Conservation (phyloP, 2,888 invertebrate genomes). For the Tethea ocularis region DNA sequence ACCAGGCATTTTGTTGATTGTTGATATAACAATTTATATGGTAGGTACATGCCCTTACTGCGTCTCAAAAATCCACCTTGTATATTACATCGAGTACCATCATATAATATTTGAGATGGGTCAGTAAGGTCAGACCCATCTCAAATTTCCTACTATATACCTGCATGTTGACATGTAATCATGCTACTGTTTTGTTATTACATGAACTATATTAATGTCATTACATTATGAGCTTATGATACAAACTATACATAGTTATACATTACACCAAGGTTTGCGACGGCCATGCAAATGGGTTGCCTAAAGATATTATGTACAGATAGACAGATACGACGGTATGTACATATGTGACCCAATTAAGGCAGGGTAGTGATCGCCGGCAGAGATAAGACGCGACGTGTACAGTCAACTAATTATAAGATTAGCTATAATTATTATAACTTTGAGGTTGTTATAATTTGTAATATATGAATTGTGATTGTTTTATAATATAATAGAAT, state of each 20-base stretch:
- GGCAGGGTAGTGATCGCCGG: not conserved
- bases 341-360: slow-evolving; percentile 1
- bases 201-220: not conserved
- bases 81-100: too few species aligned
- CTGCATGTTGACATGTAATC: not conserved
- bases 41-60: too few species aligned
- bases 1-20: too few species aligned
- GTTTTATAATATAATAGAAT: too few species aligned
- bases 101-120: too few species aligned
- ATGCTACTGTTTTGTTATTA: not conserved
- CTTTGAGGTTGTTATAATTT: not conserved
- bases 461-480: too few species aligned
- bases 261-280: not conserved
- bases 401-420: not conserved
- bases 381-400: not conserved
- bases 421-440: not conserved
- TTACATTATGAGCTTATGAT: not conserved
- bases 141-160: too few species aligned
- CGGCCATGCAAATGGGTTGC: slow-evolving; percentile 3
- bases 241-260: not conserved
- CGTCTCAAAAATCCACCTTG: too few species aligned
- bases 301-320: not conserved
- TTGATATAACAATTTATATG: too few species aligned
- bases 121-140: too few species aligned
- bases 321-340: too few species aligned